phyloP scores from a whole-genome alignment of 2,113 vertebrate genomes.

The Otus sunia region DNA sequence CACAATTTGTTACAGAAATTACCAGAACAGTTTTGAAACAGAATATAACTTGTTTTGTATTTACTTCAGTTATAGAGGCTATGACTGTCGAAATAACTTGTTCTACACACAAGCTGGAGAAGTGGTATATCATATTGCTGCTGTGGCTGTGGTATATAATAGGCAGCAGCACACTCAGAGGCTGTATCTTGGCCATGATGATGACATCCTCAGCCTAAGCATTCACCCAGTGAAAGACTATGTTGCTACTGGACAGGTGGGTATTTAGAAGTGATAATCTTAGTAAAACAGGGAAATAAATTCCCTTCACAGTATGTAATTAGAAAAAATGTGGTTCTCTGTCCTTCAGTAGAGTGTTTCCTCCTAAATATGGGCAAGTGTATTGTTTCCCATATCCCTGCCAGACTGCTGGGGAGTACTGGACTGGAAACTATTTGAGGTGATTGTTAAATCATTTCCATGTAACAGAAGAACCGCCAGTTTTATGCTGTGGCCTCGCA shows the following conservation, averaged over 20 bases:
- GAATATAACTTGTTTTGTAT: not conserved
- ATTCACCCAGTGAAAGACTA: conserved; percentile 93
- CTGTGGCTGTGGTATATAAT: conserved; percentile 88
- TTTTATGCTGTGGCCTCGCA: not conserved
- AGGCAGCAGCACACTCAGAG: conserved; percentile 89
- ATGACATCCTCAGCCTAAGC: conserved; percentile 91
- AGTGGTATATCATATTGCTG: conserved; percentile 95
- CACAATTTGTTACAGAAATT: not conserved
- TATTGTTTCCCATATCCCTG: not conserved
- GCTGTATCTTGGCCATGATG: conserved; percentile 93
- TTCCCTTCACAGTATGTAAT: not conserved
- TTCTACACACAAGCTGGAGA: conserved; percentile 93
- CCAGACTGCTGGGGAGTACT: not conserved
- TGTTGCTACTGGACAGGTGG: conserved; percentile 91
- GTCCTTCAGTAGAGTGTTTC: not conserved
- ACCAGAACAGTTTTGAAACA: not conserved
- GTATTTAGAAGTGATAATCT: not conserved
- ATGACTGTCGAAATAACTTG: conserved; percentile 94
- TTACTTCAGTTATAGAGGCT: conserved; percentile 88
- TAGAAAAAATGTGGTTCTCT: not conserved
- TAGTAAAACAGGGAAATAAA: not conserved
- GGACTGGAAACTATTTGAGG: not conserved
- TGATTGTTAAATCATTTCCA: not conserved
- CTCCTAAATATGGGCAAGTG: not conserved
- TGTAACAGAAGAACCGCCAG: not conserved